phyloP scores from a whole-genome alignment of 2,797 vertebrate genomes.

The Macropus fuliginosus region DNA sequence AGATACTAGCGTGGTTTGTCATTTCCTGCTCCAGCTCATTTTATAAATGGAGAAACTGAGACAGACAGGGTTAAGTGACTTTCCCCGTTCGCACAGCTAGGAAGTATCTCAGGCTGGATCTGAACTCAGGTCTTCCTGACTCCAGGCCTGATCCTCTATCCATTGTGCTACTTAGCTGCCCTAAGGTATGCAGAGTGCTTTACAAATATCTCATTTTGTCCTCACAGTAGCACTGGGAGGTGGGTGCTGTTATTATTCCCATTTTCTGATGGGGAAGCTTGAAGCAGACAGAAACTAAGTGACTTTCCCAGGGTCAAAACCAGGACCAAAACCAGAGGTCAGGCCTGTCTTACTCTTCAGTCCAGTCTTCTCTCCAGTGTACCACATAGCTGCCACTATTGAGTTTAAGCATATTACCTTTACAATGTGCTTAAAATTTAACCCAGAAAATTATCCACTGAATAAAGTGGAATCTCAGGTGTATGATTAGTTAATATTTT shows the following conservation, averaged over 20 bases:
- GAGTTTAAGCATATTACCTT: accelerated
- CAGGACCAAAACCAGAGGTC: background rate
- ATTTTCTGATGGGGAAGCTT: background rate
- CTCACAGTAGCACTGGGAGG: background rate
- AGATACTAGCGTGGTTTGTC: background rate
- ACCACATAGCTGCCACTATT: background rate
- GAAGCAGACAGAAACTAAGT: background rate
- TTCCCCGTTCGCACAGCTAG: background rate
- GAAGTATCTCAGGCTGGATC: background rate
- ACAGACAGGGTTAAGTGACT: background rate
- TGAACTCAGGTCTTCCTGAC: background rate
- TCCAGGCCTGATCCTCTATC: background rate
- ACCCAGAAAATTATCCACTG: background rate
- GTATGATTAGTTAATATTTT: background rate
- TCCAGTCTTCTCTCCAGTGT: background rate
- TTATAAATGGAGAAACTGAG: background rate
- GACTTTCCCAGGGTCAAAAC: background rate
- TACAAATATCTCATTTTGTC: background rate
- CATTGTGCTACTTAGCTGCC: background rate
- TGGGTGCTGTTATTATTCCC: background rate
- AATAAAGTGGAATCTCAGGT: too few relatives aligned
- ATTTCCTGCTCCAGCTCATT: background rate
- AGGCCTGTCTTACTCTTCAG: background rate
- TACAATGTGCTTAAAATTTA: too few relatives aligned
- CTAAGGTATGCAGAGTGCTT: background rate